Percentiles rank a stretch among this genome's conserved stretches.
These are phyloP conservation scores for Nymphalis urticae DNA, from an alignment of 2,888 invertebrate species.

Conservation along the genomic window DNA sequence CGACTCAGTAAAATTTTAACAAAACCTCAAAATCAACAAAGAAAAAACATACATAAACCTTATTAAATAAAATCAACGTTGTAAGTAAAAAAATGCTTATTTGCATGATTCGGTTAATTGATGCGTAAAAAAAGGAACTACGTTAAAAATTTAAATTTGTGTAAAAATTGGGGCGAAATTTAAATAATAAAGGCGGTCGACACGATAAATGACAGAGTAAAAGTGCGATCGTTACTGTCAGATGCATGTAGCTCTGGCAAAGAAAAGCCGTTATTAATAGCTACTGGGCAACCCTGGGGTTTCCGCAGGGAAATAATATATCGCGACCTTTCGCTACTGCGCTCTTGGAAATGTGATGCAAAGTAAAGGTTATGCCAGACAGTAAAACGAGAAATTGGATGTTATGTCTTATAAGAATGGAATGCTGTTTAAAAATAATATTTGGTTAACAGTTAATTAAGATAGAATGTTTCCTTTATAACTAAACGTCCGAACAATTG, in stretches of 20 bases:
- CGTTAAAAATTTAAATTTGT: constrained; percentile 36
- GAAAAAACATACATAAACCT: constrained; percentile 5
- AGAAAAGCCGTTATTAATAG: constrained; percentile 74
- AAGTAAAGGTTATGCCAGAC: constrained; percentile 32
- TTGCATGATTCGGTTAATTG: constrained; percentile 42
- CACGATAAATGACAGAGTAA: constrained; percentile 65
- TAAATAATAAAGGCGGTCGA: constrained; percentile 54
- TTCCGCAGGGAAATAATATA: constrained; percentile 63
- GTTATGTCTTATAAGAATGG: not conserved
- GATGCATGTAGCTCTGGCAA: constrained; percentile 66
- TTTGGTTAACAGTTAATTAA: too few species aligned
- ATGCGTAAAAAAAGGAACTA: constrained; percentile 39
- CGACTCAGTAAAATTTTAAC: not conserved
- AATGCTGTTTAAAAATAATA: not conserved
- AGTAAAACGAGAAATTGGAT: not conserved
- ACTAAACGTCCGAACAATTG: too few species aligned
- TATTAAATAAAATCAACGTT: constrained; percentile 29
- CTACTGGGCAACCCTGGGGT: constrained; percentile 57
- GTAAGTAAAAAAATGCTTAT: constrained; percentile 35
- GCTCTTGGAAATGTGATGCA: constrained; percentile 44
- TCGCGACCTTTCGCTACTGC: constrained; percentile 60
- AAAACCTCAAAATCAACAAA: constrained; percentile 5
- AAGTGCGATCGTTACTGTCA: constrained; percentile 76
- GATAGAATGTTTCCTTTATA: too few species aligned
- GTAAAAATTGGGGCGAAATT: constrained; percentile 46